Conservation (phyloP, 1,140 invertebrate species). For the Laupala kohalensis region DNA sequence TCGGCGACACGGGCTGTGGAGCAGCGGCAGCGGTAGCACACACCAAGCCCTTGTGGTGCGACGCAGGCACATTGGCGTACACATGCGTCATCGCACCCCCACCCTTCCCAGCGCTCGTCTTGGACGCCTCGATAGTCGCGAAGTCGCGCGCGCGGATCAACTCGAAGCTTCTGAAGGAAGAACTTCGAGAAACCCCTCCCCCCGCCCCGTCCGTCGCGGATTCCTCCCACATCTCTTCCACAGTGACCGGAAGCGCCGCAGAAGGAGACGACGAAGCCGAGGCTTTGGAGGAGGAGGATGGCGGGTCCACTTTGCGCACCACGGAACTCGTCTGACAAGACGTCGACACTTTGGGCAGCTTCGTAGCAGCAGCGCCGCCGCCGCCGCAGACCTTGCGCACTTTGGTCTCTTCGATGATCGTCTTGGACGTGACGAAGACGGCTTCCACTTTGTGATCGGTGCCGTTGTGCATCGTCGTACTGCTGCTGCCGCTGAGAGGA, state of each 20-base stretch:
- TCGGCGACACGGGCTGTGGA: slow-evolving; percentile 6
- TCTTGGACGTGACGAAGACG: slow-evolving; percentile 20
- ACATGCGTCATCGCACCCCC: slow-evolving; percentile 15
- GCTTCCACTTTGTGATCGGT: slow-evolving; percentile 17
- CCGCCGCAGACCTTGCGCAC: slow-evolving; percentile 21
- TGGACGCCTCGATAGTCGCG: slow-evolving; percentile 31
- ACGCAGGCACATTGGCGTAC: slow-evolving; percentile 29
- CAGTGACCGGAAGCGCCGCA: slow-evolving; percentile 17
- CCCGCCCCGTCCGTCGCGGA: slow-evolving; percentile 17
- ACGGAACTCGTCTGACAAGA: slow-evolving; percentile 35
- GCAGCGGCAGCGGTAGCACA: slow-evolving; percentile 29
- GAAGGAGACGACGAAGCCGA: neutral
- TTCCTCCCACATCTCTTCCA: slow-evolving; percentile 18
- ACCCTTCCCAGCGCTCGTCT: slow-evolving; percentile 22
- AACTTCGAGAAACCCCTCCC: slow-evolving; percentile 20
- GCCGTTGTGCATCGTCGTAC: slow-evolving; percentile 5
- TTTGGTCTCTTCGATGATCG: slow-evolving; percentile 22
- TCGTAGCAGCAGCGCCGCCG: slow-evolving; percentile 6
- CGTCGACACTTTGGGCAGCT: slow-evolving; percentile 33
- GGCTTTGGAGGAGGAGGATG: slow-evolving; percentile 5
- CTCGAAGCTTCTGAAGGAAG: slow-evolving; percentile 25
- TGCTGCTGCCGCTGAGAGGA: neutral
- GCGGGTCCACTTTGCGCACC: slow-evolving; percentile 24
- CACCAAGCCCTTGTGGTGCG: too few species aligned
- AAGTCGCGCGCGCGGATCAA: slow-evolving; percentile 36